A percentile compares a stretch with the other conserved stretches of the same genome.
Conservation (phyloP, 2,797 vertebrate species). For the Morelia viridis region DNA sequence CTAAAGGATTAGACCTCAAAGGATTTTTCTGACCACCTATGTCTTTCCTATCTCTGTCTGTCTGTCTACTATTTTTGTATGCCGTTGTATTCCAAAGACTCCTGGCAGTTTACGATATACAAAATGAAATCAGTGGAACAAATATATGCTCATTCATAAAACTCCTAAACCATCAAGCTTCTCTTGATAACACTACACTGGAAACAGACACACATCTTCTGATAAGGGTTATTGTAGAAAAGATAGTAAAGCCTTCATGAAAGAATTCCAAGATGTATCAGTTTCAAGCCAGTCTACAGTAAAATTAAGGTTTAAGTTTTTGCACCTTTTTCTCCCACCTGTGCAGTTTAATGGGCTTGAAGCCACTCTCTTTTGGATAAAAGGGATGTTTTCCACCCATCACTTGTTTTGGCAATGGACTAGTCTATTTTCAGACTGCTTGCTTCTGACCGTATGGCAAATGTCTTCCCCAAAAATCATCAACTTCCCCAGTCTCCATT, state of each 20-base stretch:
- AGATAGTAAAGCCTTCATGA: not conserved
- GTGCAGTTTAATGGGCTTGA: not conserved
- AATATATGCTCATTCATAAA: not conserved
- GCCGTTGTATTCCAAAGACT: not conserved
- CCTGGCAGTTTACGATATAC: not conserved
- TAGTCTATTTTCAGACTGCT: not conserved
- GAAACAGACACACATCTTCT: not conserved
- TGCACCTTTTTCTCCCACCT: not conserved
- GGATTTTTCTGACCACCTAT: too few species aligned
- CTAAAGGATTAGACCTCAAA: too few species aligned
- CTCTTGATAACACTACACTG: not conserved
- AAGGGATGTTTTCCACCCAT: not conserved
- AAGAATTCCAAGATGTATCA: not conserved
- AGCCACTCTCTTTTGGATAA: not conserved
- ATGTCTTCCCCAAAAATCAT: not conserved
- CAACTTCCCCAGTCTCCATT: not conserved
- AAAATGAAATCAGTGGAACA: not conserved
- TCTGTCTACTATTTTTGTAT: too few species aligned
- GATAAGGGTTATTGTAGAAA: not conserved
- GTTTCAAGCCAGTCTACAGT: not conserved
- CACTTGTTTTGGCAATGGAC: not conserved
- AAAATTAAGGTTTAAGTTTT: not conserved
- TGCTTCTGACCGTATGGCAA: not conserved
- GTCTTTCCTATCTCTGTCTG: too few species aligned
- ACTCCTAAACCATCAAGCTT: not conserved